Evolutionary conservation across 2,113 vertebrate species (phyloP), one percentile per base, ranked within the genome.

Genomic region (Macrotus californicus): DNA sequence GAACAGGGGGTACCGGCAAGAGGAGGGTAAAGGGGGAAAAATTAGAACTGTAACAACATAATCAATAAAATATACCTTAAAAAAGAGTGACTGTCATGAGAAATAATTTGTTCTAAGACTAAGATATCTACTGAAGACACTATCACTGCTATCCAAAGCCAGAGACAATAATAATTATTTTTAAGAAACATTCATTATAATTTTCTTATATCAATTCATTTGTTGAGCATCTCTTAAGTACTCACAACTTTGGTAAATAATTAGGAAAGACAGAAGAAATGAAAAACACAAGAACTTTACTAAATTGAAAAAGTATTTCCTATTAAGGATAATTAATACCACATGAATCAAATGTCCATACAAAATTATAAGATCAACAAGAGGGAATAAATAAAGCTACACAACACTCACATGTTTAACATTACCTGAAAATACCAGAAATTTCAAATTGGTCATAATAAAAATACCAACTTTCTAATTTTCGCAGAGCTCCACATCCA

Each of bases 181-280:
- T 76, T 69, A 4, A 13, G 52, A 89, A 80, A 12, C 10, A 67
- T 72, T 90, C 16, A 21, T 69, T 93, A 39, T 54, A 43, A 70
- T 59, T 90, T 89, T 79, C 54, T 89, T 50, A 83, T 43, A 92
- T 75, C n/a, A 85, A 29, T 61, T 79, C 10, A 95, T 41, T 95
- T 76, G 15, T 72, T 93, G 29, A 16, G n/a, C 54, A 77, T 52
- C 24, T 31, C 70, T 3, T 72, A 85, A 85, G 41, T 56, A 86
- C 34, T 77, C 41, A 66, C 6, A 48, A 80, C 54, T 95, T 89
- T 92, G 69, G 89, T 52, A 94, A 93, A 75, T 76, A 93, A 70
- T 2, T 72, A 29, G 19, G 4, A 43, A 87, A 89, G 15, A 64
- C 39, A 89, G 66, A n/a, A 93, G 36, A 89, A 91, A 93, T 41